Evolutionary conservation across 2,113 vertebrate species (phyloP).

Genomic region (Brienomyrus brachyistius): DNA sequence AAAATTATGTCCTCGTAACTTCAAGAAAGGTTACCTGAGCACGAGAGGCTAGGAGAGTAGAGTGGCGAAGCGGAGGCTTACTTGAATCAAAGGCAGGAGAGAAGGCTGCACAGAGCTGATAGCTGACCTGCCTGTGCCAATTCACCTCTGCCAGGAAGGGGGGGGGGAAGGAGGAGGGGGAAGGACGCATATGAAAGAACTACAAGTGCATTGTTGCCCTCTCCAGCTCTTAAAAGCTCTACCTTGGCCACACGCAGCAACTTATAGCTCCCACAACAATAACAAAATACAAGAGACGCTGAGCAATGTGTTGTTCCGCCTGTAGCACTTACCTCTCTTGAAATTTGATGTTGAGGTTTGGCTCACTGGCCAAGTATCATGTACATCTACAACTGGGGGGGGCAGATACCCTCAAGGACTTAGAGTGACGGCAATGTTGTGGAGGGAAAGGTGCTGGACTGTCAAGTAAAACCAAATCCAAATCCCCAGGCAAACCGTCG

Average conservation of each 20-base stretch:
- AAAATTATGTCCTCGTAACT: slow-evolving; percentile 29
- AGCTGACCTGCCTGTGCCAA: slow-evolving; percentile 49
- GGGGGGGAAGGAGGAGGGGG: slow-evolving; percentile 24
- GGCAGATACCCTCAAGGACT: background rate
- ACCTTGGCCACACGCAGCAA: slow-evolving; percentile 39
- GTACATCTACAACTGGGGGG: background rate
- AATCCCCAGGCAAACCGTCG: background rate
- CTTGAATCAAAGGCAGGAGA: slow-evolving; percentile 50
- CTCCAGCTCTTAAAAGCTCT: slow-evolving; percentile 42
- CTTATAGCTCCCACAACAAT: slow-evolving; percentile 49
- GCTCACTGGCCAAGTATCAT: background rate
- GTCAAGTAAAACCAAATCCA: background rate
- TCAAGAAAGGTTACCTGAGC: slow-evolving; percentile 29
- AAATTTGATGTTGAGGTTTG: background rate
- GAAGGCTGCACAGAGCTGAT: slow-evolving; percentile 55
- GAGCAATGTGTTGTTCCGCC: slow-evolving; percentile 14
- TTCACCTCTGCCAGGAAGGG: slow-evolving; percentile 40
- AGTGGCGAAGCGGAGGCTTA: background rate
- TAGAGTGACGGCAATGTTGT: background rate
- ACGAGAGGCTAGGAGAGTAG: slow-evolving; percentile 13
- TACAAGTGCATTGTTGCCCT: slow-evolving; percentile 44
- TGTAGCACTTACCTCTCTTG: background rate
- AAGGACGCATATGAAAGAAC: slow-evolving; percentile 40
- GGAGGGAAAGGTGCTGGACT: background rate
- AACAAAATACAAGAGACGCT: slow-evolving; percentile 29